phyloP scores from a whole-genome alignment of 2,888 invertebrate genomes.

The Heliconius cydno region DNA sequence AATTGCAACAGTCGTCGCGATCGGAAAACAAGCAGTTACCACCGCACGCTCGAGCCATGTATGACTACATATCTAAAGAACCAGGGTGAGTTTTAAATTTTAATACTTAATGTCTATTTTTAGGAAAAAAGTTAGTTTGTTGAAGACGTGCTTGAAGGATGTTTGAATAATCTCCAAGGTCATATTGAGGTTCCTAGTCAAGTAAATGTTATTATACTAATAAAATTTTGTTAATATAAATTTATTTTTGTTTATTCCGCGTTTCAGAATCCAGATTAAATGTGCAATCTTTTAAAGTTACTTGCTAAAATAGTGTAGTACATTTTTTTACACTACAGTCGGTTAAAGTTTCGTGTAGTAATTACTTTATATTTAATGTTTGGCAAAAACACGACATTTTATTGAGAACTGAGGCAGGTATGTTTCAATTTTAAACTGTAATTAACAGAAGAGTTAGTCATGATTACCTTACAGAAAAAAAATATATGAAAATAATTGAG shows the following conservation, averaged over 20 bases:
- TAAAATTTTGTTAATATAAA: background rate
- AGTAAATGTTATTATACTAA: background rate
- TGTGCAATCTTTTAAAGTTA: no score
- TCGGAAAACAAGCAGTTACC: constrained; percentile 85
- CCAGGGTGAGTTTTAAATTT: constrained; percentile 85
- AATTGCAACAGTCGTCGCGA: constrained; percentile 65
- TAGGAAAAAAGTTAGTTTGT: background rate
- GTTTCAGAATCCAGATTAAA: no score
- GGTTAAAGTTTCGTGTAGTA: no score
- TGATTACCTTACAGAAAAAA: no score
- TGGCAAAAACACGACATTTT: no score
- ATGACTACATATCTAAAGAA: constrained; percentile 93
- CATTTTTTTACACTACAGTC: no score
- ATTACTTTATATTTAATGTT: no score
- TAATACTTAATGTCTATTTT: constrained; percentile 18
- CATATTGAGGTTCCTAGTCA: background rate
- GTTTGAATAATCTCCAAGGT: background rate
- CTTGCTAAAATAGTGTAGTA: no score
- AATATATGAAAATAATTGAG: background rate
- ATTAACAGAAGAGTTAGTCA: no score
- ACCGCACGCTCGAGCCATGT: constrained; percentile 94
- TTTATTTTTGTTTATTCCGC: no score
- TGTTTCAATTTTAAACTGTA: no score
- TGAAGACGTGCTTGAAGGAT: background rate
- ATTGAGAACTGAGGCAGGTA: no score